Conservation (phyloP, 2,888 invertebrate species). For the Prosapia bicincta region DNA sequence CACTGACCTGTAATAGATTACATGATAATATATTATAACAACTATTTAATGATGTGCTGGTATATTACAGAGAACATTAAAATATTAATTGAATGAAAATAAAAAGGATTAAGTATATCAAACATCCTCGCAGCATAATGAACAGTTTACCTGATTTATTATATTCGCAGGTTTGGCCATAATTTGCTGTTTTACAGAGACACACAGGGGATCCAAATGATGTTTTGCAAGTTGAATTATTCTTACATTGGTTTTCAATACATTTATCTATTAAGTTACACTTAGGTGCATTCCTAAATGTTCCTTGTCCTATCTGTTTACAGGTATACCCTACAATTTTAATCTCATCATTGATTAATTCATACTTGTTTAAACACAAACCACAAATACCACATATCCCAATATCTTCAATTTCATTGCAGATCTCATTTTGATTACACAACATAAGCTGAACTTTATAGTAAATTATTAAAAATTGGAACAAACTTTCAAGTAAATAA, state of each 20-base stretch:
- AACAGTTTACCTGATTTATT: neutral
- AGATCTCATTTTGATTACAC: neutral
- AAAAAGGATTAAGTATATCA: no score
- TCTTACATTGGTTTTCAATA: neutral
- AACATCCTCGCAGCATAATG: no score
- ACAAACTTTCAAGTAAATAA: no score
- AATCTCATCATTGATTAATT: neutral
- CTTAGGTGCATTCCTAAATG: neutral
- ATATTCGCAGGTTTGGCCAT: neutral
- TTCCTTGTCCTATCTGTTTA: neutral
- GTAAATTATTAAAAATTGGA: no score
- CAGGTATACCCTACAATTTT: neutral
- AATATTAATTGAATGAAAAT: no score
- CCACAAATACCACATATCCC: neutral
- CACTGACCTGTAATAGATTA: no score
- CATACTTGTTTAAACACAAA: neutral
- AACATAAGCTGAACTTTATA: neutral
- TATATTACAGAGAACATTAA: no score
- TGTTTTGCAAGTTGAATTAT: neutral
- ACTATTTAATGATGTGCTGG: no score
- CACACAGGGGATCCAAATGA: neutral
- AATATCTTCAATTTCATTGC: neutral
- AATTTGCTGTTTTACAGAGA: neutral
- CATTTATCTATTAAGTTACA: neutral
- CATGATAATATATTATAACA: no score